Evolutionary conservation across 2,888 invertebrate genomes (phyloP).

Genomic region (Parnassius smintheus): DNA sequence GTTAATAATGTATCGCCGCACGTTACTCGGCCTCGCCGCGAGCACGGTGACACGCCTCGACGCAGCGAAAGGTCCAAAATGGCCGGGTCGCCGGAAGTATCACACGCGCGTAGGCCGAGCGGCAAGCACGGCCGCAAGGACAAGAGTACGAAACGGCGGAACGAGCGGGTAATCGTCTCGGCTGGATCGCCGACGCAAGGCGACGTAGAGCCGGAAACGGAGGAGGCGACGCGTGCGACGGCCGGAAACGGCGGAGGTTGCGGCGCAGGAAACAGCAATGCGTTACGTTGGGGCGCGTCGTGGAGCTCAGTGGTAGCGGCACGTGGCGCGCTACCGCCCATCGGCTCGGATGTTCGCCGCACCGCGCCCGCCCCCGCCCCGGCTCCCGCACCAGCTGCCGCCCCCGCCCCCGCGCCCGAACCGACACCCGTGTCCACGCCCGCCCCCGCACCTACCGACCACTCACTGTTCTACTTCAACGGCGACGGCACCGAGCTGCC

Average conservation of each 20-base stretch:
- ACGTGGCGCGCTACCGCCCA: conserved; percentile 60
- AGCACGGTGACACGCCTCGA: conserved; percentile 31
- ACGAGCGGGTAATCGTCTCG: conserved; percentile 32
- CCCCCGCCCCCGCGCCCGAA: conserved; percentile 73
- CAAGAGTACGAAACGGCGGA: conserved; percentile 37
- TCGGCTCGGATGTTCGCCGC: conserved; percentile 62
- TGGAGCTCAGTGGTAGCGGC: conserved; percentile 64
- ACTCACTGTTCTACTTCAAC: conserved; percentile 77
- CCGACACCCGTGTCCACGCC: conserved; percentile 34
- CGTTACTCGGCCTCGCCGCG: conserved; percentile 29
- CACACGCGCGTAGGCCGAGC: conserved; percentile 20
- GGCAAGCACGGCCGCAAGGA: conserved; percentile 33
- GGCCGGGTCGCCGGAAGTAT: neutral
- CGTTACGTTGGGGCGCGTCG: conserved; percentile 45
- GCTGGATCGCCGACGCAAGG: conserved; percentile 36
- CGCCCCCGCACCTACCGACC: conserved; percentile 76
- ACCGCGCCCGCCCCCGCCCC: conserved; percentile 57
- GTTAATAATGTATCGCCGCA: conserved; percentile 27
- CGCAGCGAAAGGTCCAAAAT: conserved; percentile 27
- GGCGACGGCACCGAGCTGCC: conserved; percentile 35
- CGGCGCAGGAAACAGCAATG: conserved; percentile 51
- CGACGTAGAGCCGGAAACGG: conserved; percentile 31
- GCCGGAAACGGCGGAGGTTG: conserved; percentile 42
- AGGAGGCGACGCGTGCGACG: conserved; percentile 51
- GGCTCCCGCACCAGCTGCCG: conserved; percentile 35